Base-by-base conservation (phyloP, 2,797 vertebrate genomes). In the Lacerta agilis region DNA sequence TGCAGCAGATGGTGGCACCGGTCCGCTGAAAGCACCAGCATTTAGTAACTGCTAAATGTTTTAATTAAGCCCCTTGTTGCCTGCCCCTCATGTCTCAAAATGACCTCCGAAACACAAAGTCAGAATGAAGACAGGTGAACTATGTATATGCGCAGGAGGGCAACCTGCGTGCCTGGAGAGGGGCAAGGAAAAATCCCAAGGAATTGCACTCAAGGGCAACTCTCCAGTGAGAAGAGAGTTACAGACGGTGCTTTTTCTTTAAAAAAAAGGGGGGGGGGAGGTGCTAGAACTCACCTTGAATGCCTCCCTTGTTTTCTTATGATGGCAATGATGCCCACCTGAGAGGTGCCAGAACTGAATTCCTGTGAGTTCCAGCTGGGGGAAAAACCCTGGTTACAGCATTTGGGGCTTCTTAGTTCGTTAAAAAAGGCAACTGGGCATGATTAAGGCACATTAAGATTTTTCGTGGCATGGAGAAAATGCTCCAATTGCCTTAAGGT, bases 21-120 rank as follows among this genome's bases (percentile, higher is more conserved):
- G 73, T 43, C 75, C n/a, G 43, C 81, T 61, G 33, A 83, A 83
- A 79, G 76, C 45, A 41, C 82, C 75, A 61, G 82, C 49, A 23
- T 88, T 88, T 83, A 88, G 87, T 79, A 71, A 58, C 45, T 43
- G 73, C 66, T 83, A 88, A 88, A 88, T 72, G 38, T 88, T 83
- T 79, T 78, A 79, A 88, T 88, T 83, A 83, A 83, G 23, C 64
- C 43, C 43, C 45, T 69, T 72, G 45, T 66, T 83, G 64, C 73
- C 64, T 78, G 61, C 45, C 61, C 43, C 72, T 77, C 25, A n/a
- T 78, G 71, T 64, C 33, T 69, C 73, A 7, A 45, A 41, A 25
- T 71, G 49, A 33, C 64, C 64, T 61, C n/a, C 58, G 45, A 33
- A 55, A 55, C 73, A 43, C 61, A 58, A 58, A 69, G 64, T 55